Percentiles rank a stretch among this genome's conserved stretches.
Evolutionary conservation across 2,797 vertebrate genomes (phyloP).

Genomic region (Hylomyscus alleni): DNA sequence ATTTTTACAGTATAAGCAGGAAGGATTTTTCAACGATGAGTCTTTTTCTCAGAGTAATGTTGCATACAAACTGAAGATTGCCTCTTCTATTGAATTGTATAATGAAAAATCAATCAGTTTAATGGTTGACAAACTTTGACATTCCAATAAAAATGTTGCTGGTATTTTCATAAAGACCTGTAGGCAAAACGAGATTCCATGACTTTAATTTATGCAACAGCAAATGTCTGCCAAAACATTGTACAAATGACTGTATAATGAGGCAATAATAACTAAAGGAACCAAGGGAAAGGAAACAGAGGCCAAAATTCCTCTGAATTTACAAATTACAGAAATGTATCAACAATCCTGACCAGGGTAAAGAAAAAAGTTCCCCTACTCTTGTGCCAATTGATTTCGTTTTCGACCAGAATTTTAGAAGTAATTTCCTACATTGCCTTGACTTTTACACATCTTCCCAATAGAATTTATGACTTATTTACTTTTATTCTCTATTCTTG

Average conservation of each 20-base stretch:
- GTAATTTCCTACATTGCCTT: constrained; percentile 55
- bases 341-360: constrained; percentile 69
- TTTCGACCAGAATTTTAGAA: constrained; percentile 72
- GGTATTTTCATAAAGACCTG: constrained; percentile 89
- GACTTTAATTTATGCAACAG: constrained; percentile 89
- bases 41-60: constrained; percentile 86
- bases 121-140: constrained; percentile 93
- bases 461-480: neutral
- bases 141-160: constrained; percentile 92
- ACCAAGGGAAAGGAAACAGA: constrained; percentile 75
- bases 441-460: neutral
- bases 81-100: constrained; percentile 89
- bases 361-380: constrained; percentile 57
- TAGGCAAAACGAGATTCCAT: constrained; percentile 88
- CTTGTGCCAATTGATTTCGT: constrained; percentile 68
- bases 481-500: constrained; percentile 19
- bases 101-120: constrained; percentile 93
- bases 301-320: constrained; percentile 77
- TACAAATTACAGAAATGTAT: constrained; percentile 80
- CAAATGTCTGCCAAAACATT: constrained; percentile 88
- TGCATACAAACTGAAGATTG: constrained; percentile 89
- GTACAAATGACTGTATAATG: constrained; percentile 88
- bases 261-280: constrained; percentile 86
- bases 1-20: constrained; percentile 79
- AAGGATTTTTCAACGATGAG: constrained; percentile 79